These are phyloP conservation scores for Orientallactaga bullata DNA, from an alignment of 2,113 vertebrate species.

Conservation along the genomic window DNA sequence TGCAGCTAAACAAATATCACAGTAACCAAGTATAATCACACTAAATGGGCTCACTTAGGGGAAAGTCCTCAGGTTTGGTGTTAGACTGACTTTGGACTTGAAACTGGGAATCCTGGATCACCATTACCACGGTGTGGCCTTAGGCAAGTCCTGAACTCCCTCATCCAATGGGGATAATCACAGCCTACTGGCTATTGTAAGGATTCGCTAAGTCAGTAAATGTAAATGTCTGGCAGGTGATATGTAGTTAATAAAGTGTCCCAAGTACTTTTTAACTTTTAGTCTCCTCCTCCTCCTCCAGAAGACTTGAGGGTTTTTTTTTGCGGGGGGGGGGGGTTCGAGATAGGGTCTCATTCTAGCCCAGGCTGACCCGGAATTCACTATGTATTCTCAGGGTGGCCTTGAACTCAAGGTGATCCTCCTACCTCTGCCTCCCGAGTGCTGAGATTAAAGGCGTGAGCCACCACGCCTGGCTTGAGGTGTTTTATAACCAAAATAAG, in stretches of 20 bases:
- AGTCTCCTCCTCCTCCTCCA: background rate
- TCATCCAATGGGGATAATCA: constrained; percentile 31
- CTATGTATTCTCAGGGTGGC: no score
- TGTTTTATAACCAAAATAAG: constrained; percentile 65
- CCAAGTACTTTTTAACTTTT: constrained; percentile 26
- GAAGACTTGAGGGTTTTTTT: background rate
- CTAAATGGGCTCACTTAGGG: background rate
- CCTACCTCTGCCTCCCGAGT: no score
- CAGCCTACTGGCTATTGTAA: background rate
- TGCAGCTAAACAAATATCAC: constrained; percentile 44
- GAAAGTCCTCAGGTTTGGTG: constrained; percentile 36
- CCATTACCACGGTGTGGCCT: constrained; percentile 24
- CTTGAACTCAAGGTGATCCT: no score
- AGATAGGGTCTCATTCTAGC: no score
- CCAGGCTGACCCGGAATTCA: no score
- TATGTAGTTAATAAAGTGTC: constrained; percentile 8
- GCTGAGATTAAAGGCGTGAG: no score
- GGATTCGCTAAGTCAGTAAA: background rate
- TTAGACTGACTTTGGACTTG: constrained; percentile 42
- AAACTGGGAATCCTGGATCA: constrained; percentile 45
- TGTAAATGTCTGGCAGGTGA: background rate
- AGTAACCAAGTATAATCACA: background rate
- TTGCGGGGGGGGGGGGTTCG: no score
- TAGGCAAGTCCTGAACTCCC: constrained; percentile 41
- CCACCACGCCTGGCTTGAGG: background rate